Base-by-base conservation (phyloP, 2,888 invertebrate species). In the Thera britannica region DNA sequence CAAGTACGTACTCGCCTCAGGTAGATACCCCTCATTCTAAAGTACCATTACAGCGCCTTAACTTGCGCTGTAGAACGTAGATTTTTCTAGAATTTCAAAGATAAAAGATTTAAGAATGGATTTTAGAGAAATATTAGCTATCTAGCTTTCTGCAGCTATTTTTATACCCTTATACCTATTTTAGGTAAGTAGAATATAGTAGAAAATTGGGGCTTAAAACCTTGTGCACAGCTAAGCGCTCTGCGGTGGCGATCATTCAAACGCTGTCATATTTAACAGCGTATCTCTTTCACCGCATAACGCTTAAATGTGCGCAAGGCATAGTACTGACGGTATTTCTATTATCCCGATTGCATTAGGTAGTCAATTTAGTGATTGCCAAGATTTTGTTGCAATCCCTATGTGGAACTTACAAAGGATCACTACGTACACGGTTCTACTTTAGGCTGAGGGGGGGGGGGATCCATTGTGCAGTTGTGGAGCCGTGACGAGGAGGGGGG, bases 281-380 rank as follows among this genome's bases (percentile, higher is more conserved):
- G 23, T 23, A 23, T 23, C 23, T 23, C 23, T 1, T 23, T 23
- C 23, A 23, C 23, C 23, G 23, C 23, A 23, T 23, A 23, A 23
- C 23, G 23, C 23, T 23, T 23, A 23, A 23, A 23, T 23, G 23
- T 23, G 8, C 44, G 44, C 7, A 7, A 7, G 1, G 38, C 38
- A 1, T 38, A 38, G 38, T 38, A 38, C 4, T 38, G 6, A 58
- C 51, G 38, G 52, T 65, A 46, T 46, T 63, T 66, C 72, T 70
- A 71, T 74, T 74, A 71, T 36, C 59, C 38, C 52, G 55, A 74
- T 74, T 74, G 72, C 72, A 68, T 74, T 72, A 35, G 57, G 58
- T 60, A 57, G 60, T 68, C 74, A 71, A 71, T 72, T 72, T 70
- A 62, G 65, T 62, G 71, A 72, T 74, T 72, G 67, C 65, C 23